Base-by-base conservation (phyloP, 35 echinoderm and acorn worm genomes). In the Hemicentrotus pulcherrimus region DNA sequence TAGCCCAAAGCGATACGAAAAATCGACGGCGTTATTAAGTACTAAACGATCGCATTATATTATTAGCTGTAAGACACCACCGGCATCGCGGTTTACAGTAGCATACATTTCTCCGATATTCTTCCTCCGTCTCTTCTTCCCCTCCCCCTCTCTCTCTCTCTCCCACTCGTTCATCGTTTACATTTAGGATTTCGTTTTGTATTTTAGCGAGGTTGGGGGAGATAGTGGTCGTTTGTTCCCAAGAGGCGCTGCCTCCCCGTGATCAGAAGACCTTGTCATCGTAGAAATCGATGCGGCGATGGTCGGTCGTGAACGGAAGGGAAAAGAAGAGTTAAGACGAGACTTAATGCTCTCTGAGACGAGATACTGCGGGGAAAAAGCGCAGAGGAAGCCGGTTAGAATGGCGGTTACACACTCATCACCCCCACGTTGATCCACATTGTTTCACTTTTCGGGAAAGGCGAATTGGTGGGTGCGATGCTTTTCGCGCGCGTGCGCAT, bases 1-100 rank as follows among this genome's bases (percentile, higher is more conserved):
- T 93, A 93, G 91, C 91, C 91, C 91, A 93, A 47, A 93, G 91
- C 91, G 91, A 50, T 93, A 93, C 11, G 88, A 33, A 90, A 47
- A 90, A 90, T 47, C 32, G 88, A 47, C 91, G 45, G 91, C 48
- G 48, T 31, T 47, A 93, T 50, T 58, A 93, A 58, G 46, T 58
- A 93, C 46, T 31, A 58, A 93, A 93, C 91, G 91, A 93, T 93
- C 91, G 91, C 91, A n/a, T 93, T 58, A 93, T 93, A 93, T 93
- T 93, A 47, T 32, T 58, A 46, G 32, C 46, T 15, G 5, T 93
- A 22, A 90, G 28, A 13, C 91, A 46, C 91, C 91, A 31, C n/a
- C 91, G 91, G 91, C 91, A 58, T 58, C 46, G 45, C 47, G 91
- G 46, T 47, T 3, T 93, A 58, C 47, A 93, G 91, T 48, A 52